These are phyloP conservation scores for Camelus dromedarius DNA, from an alignment of 2,113 vertebrate species.

Conservation along the genomic window DNA sequence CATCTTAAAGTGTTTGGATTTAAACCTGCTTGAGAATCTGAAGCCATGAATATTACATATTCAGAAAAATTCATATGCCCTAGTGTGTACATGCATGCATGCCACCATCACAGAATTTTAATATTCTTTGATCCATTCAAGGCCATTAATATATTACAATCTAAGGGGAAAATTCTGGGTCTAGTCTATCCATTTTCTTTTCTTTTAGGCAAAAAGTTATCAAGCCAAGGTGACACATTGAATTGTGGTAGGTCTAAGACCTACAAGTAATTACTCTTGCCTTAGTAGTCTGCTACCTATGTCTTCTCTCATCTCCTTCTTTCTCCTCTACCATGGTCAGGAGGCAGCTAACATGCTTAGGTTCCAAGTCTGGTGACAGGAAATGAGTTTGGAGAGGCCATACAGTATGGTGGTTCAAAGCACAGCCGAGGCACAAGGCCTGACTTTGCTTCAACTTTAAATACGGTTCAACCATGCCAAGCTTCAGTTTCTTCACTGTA, in stretches of 20 bases:
- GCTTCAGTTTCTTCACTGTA: neutral
- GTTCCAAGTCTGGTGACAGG: neutral
- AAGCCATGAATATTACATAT: neutral
- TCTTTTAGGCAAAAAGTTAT: neutral
- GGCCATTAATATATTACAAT: neutral
- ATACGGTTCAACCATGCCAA: neutral
- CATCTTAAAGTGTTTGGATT: neutral
- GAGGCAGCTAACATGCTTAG: neutral
- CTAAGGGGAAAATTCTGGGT: neutral
- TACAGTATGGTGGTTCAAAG: neutral
- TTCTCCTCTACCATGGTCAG: no score
- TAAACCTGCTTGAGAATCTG: neutral
- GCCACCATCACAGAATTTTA: neutral
- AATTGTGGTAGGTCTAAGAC: neutral
- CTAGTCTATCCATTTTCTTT: neutral
- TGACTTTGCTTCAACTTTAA: neutral
- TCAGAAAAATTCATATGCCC: neutral
- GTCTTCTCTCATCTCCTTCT: neutral
- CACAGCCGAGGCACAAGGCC: neutral
- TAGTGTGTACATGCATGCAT: neutral
- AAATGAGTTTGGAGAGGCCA: neutral
- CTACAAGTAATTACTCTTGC: neutral
- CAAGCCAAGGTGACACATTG: neutral
- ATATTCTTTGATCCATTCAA: neutral
- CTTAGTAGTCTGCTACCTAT: neutral